Conservation (phyloP, 2,113 vertebrate species). For the Elaphurus davidianus region DNA sequence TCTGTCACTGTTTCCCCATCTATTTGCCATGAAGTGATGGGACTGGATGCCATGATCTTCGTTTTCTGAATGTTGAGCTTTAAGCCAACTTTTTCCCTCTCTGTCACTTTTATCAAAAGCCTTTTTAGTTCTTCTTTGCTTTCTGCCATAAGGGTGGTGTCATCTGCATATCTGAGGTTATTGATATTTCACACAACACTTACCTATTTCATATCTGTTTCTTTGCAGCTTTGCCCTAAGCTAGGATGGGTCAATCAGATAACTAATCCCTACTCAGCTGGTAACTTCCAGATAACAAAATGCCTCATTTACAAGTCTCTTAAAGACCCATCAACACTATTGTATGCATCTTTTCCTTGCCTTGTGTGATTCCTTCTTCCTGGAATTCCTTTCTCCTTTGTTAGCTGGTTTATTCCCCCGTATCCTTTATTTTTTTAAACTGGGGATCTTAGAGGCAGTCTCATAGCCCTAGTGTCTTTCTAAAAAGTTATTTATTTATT, state of each 20-base stretch:
- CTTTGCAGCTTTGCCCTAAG: not conserved
- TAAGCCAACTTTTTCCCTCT: not conserved
- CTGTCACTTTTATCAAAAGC: not conserved
- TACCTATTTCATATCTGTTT: not conserved
- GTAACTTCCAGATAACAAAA: conserved; percentile 43
- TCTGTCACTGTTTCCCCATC: not conserved
- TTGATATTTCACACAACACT: not conserved
- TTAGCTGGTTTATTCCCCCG: not conserved
- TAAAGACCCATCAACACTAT: not conserved
- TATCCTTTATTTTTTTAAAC: not conserved
- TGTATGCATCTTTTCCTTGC: not conserved
- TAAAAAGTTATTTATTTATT: not conserved
- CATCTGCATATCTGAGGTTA: not conserved
- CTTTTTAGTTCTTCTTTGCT: not conserved
- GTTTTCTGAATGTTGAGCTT: not conserved
- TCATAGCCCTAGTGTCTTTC: not conserved
- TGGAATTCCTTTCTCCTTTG: not conserved
- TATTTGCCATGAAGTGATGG: not conserved
- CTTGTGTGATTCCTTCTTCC: not conserved
- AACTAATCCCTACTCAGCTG: conserved; percentile 31
- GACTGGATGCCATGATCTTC: not conserved
- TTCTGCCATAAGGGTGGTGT: not conserved
- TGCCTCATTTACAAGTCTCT: conserved; percentile 16
- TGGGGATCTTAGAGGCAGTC: not conserved
- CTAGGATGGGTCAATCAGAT: not conserved